Conservation (phyloP, 2,113 vertebrate genomes). For the Saguinus midas region DNA sequence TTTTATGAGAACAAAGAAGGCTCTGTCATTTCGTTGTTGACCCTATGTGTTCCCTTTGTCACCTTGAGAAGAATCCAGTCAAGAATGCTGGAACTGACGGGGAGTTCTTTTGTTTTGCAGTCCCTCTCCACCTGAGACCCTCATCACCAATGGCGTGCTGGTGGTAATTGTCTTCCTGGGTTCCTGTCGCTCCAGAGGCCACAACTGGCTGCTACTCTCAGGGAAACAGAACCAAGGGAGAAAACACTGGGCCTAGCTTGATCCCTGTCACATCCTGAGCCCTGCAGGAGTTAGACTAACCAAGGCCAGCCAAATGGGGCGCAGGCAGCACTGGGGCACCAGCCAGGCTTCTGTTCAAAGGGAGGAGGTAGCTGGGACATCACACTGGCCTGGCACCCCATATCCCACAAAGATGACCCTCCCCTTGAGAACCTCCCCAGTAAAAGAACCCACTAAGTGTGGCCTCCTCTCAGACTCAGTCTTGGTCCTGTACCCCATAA, state of each 20-base stretch:
- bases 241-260: neutral
- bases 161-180: slow-evolving; percentile 83
- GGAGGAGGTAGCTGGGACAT: neutral
- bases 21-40: neutral
- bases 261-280: neutral
- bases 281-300: neutral
- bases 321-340: neutral
- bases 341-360: neutral
- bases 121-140: slow-evolving; percentile 73
- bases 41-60: neutral
- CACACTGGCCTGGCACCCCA: neutral
- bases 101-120: slow-evolving; percentile 82
- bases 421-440: neutral
- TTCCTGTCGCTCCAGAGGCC: neutral
- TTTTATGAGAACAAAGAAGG: neutral
- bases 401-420: neutral
- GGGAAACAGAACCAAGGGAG: neutral
- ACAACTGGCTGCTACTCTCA: neutral
- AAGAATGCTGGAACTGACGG: neutral
- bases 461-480: neutral
- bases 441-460: neutral
- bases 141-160: slow-evolving; percentile 87
- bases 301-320: neutral
- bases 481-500: neutral
- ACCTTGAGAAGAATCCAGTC: neutral